Evolutionary conservation across 2,797 vertebrate genomes (phyloP), one percentile per base, ranked within the genome.

Genomic region (Phylloscopus collybita): DNA sequence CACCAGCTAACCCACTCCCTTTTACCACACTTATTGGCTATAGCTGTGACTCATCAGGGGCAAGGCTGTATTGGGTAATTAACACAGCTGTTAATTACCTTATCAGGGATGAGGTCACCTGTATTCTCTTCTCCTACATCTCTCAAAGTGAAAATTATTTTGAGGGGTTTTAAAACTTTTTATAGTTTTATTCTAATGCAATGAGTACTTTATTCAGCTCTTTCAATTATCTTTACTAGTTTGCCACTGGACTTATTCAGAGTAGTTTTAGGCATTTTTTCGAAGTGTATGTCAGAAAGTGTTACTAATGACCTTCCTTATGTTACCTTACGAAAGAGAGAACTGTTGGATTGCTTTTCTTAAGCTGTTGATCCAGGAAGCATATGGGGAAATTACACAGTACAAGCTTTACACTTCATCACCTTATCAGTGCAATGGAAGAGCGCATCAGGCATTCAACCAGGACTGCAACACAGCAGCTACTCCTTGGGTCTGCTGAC

Each of bases 361-460:
- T 93, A 90, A 95, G 60, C 54, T 73, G 14, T 70, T 97, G 92
- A 92, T 96, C 44, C 51, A 91, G 88, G 93, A 96, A 97, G 85
- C 66, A 93, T 67, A 92, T 94, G 87, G 83, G 81, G 87, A 95
- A 97, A 96, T 96, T 87, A 70, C 34, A 92, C 57, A 17, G 62
- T 80, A 64, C 44, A 88, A 93, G 27, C 44, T 97, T 91, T 96
- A 78, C 71, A 74, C 50, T 97, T 93, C 71, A 92, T 96, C 86
- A 91, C 85, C 54, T 96, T 76, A 86, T 95, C 92, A 95, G 90
- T 92, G 82, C 49, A 95, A 76, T 71, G 89, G 96, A 96, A 80
- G 56, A 92, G 40, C 53, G 5, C 72, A 73, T 89, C 76, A 84
- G 79, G 85, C 79, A 88, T 95, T 96, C 84, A 95, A 93, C 72